Evolutionary conservation across 2,888 invertebrate genomes (phyloP).

Genomic region (Chloromyia formosa): DNA sequence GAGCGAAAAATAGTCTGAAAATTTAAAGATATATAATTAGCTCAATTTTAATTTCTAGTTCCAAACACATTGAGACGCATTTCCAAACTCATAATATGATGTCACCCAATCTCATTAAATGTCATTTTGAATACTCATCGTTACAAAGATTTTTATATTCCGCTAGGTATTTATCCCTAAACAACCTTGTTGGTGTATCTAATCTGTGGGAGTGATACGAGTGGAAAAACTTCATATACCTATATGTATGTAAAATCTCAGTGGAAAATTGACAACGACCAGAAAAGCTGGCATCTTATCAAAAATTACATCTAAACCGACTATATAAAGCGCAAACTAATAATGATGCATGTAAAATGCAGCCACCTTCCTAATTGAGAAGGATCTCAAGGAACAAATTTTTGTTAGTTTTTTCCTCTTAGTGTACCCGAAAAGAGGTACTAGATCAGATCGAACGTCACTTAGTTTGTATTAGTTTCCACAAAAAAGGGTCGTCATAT

Average conservation of each 20-base stretch:
- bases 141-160: too few species aligned
- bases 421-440: background rate
- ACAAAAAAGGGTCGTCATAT: too few species aligned
- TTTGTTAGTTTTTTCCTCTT: background rate
- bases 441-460: too few species aligned
- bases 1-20: too few species aligned
- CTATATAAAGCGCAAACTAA: conserved; percentile 7
- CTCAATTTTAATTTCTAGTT: too few species aligned
- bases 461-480: too few species aligned
- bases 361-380: conserved; percentile 20
- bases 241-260: background rate
- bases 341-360: background rate
- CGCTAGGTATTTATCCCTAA: too few species aligned
- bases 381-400: conserved; percentile 29
- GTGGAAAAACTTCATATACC: background rate
- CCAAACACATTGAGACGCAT: background rate
- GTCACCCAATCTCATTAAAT: background rate
- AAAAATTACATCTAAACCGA: conserved; percentile 5
- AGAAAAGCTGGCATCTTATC: background rate
- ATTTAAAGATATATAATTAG: too few species aligned
- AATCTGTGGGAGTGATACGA: too few species aligned
- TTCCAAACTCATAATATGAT: conserved; percentile 28
- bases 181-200: background rate
- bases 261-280: conserved; percentile 19
- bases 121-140: conserved; percentile 20